Base-by-base conservation (phyloP, 2,113 vertebrate genomes). In the Gorsachius goisagi region DNA sequence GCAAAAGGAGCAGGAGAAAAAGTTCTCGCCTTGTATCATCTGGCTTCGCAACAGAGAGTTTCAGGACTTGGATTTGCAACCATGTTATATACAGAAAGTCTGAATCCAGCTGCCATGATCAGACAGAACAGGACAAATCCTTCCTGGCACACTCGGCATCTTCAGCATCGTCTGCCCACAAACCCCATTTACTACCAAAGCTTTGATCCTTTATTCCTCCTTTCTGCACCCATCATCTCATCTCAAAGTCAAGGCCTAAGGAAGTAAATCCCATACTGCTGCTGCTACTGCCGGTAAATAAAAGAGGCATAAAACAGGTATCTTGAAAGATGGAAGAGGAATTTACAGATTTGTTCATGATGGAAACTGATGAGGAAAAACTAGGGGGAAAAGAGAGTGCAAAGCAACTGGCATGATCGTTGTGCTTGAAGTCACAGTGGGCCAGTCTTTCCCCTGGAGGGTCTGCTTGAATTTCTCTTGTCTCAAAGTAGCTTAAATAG, bases 1-100 rank as follows among this genome's bases (percentile, higher is more conserved):
- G 52, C 15, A 49, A 78, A 89, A 94, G 19, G 45, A 84, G 19
- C 7, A 66, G 52, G 39, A 80, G 17, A 44, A 49, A 62, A 92
- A 62, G 7, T 9, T 87, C 26, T 49, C 0, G 0, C 33, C 22
- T 87, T 81, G 2, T 75, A 26, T 75, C 2, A 0, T 37, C 62
- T 84, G 41, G 22, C 41, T 78, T 67, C 5, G 0, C 56, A 90
- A 35, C 35, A 60, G n/a, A 22, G 22, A 35, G 5, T 64, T 89
- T 90, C 44, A 87, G 52, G 14, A 24, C 19, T 62, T 37, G 33
- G 26, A 56, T 80, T 90, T 69, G 55, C 56, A 66, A 11, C 12
- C 22, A 22, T 0, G 0, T 27, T 55, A 26, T 11, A 39, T 17
- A 49, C 15, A 91, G 35, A 58, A 94, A 78, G 5, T 22, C 52